phyloP scores from a whole-genome alignment of 2,113 vertebrate genomes.

The Albula goreensis region DNA sequence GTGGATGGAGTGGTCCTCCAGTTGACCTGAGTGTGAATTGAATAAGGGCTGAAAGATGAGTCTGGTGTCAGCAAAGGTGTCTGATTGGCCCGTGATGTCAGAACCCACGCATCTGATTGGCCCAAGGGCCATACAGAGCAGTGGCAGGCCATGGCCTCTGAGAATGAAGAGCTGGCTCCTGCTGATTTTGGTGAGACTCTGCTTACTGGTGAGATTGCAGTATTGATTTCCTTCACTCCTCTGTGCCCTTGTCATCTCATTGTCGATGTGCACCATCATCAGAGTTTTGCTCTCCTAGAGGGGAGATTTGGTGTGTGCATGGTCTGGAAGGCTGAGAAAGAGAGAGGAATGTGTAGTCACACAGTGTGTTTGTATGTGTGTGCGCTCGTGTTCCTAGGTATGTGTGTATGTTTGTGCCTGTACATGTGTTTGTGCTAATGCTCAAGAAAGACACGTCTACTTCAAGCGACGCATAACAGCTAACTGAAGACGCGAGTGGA shows the following conservation, averaged over 20 bases:
- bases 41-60: not conserved
- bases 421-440: too few species aligned
- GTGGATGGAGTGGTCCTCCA: not conserved
- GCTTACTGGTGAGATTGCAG: not conserved
- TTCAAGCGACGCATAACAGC: too few species aligned
- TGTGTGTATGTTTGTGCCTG: too few species aligned
- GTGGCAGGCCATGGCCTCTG: not conserved
- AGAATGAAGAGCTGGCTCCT: too few species aligned
- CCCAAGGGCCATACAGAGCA: not conserved
- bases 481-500: too few species aligned
- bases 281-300: not conserved
- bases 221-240: not conserved
- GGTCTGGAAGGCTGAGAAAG: not conserved
- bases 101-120: not conserved
- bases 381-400: not conserved
- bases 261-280: not conserved
- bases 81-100: not conserved
- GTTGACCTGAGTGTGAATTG: not conserved
- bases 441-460: too few species aligned
- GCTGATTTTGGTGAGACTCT: not conserved
- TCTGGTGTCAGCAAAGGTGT: not conserved
- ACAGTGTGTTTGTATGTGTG: not conserved
- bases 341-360: too few species aligned
- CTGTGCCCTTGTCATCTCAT: not conserved
- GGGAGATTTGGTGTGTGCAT: not conserved